Conservation (phyloP, 1,140 invertebrate species). For the fruit fly (Drosophila melanogaster) region Release_6_plus_ISO1_MT NT_033779.5:5872501-5873000, state of each 20-base stretch:
- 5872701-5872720: too few species aligned
- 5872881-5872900: slow-evolving; percentile 3
- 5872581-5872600: neutral
- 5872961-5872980: slow-evolving; percentile 46
- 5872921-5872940: slow-evolving; percentile 70
- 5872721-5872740: too few species aligned
- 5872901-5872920: slow-evolving; percentile 55
- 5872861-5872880: neutral
- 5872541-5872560: slow-evolving; percentile 8
- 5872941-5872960: slow-evolving; percentile 49
- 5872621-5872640: too few species aligned
- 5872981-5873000: slow-evolving; percentile 23
- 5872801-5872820: slow-evolving; percentile 13
- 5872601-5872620: too few species aligned
- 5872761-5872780: neutral
- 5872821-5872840: slow-evolving; percentile 29
- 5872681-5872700: too few species aligned
- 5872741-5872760: too few species aligned
- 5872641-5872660: too few species aligned
- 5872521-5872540: slow-evolving; percentile 7
- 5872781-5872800: too few species aligned
- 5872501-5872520: slow-evolving; percentile 37
- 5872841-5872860: slow-evolving; percentile 29
- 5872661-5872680: too few species aligned
- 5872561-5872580: neutral